These are phyloP conservation scores for Cephus spinipes DNA, from an alignment of 2,888 invertebrate species.

Conservation along the genomic window DNA sequence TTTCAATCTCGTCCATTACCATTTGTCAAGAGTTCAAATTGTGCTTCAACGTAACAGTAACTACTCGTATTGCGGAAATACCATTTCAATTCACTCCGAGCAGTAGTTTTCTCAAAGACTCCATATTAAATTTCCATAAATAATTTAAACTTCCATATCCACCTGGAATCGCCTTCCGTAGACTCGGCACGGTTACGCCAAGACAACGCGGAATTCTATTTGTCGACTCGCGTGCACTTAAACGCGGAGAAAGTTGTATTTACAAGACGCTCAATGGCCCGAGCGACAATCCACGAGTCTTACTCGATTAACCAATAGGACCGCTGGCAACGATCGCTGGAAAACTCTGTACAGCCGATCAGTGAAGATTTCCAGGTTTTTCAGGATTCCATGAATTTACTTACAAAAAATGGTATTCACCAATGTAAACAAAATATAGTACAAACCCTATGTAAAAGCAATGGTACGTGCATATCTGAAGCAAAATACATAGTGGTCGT, in stretches of 20 bases:
- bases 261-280: slow-evolving; percentile 1
- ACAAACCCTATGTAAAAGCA: background rate
- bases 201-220: background rate
- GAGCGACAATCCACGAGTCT: slow-evolving; percentile 1
- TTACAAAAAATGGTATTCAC: background rate
- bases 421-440: too few relatives aligned
- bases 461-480: background rate
- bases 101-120: background rate
- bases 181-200: background rate
- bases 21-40: background rate
- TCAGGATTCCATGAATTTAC: background rate
- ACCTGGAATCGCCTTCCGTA: background rate
- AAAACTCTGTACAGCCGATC: background rate
- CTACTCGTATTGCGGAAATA: background rate
- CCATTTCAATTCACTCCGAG: background rate
- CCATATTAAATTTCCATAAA: background rate
- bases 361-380: background rate
- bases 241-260: background rate
- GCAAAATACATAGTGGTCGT: background rate
- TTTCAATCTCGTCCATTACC: background rate
- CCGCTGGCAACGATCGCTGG: background rate
- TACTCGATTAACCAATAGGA: slow-evolving; percentile 2
- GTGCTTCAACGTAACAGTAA: background rate
- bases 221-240: background rate
- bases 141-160: background rate